A percentile compares a stretch with the other conserved stretches of the same genome.
Evolutionary conservation across 2,888 invertebrate species (phyloP).

Genomic region (Tetanocera ferruginea): DNA sequence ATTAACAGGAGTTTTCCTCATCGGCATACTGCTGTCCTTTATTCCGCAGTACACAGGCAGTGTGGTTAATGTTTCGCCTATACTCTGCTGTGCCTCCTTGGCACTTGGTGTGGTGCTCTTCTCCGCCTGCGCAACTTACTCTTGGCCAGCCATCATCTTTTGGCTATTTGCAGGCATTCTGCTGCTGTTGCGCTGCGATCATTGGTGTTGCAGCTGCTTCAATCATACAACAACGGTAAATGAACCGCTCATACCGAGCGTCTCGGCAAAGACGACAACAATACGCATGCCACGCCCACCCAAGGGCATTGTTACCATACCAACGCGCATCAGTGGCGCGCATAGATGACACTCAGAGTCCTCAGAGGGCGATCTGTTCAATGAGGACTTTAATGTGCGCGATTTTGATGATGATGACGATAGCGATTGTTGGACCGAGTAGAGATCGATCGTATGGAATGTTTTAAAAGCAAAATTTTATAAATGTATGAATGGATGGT

Average conservation of each 20-base stretch:
- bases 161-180: slow-evolving; percentile 66
- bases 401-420: slow-evolving; percentile 61
- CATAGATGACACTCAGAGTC: slow-evolving; percentile 70
- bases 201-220: slow-evolving; percentile 67
- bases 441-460: slow-evolving; percentile 5
- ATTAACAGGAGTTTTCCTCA: slow-evolving; percentile 60
- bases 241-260: slow-evolving; percentile 66
- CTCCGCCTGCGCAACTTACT: slow-evolving; percentile 62
- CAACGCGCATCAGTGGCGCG: slow-evolving; percentile 57
- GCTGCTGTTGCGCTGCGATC: slow-evolving; percentile 66
- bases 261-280: slow-evolving; percentile 63
- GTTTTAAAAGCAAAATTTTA: not conserved
- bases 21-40: slow-evolving; percentile 66
- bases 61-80: slow-evolving; percentile 63
- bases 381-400: slow-evolving; percentile 66
- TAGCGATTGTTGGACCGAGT: slow-evolving; percentile 62
- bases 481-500: not conserved
- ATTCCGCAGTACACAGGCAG: slow-evolving; percentile 68
- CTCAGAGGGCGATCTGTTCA: slow-evolving; percentile 67
- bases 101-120: slow-evolving; percentile 62
- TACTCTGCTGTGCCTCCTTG: slow-evolving; percentile 62
- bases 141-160: slow-evolving; percentile 67
- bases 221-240: slow-evolving; percentile 60
- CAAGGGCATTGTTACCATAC: slow-evolving; percentile 61
- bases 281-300: slow-evolving; percentile 67